These are phyloP conservation scores for Gambusia holbrooki DNA, from an alignment of 2,113 vertebrate species.

Conservation along the genomic window DNA sequence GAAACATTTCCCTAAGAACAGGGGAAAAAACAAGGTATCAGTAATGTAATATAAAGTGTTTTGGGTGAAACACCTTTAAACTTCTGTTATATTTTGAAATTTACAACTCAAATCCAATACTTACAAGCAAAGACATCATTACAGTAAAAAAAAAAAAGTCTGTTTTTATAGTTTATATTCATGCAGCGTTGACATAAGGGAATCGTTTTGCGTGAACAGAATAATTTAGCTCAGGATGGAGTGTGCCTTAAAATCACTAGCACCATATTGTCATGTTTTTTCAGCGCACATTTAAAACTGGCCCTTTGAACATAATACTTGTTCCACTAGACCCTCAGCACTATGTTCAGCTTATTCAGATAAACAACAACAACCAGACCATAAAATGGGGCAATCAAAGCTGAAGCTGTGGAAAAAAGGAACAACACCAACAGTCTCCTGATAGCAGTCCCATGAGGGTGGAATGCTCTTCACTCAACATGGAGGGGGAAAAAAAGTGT, in stretches of 20 bases:
- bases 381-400: conserved; percentile 32
- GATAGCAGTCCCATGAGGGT: conserved; percentile 26
- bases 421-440: conserved; percentile 8
- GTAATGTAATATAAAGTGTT: background rate
- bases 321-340: background rate
- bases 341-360: conserved; percentile 3
- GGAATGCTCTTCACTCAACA: conserved; percentile 24
- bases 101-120: background rate
- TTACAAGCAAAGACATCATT: conserved; percentile 8
- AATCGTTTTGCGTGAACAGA: conserved; percentile 9
- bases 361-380: conserved; percentile 23
- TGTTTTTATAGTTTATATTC: conserved; percentile 13
- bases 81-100: background rate
- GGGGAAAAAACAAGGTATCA: background rate
- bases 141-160: conserved; percentile 18
- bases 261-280: conserved; percentile 18
- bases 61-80: background rate
- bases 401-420: conserved; percentile 4
- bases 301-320: conserved; percentile 5
- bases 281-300: background rate
- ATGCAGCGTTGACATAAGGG: conserved; percentile 9
- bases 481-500: background rate
- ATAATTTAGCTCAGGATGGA: conserved; percentile 9
- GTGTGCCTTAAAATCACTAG: background rate
- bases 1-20: background rate